Conservation (phyloP, 2,797 vertebrate genomes). For the Glossophaga mutica region DNA sequence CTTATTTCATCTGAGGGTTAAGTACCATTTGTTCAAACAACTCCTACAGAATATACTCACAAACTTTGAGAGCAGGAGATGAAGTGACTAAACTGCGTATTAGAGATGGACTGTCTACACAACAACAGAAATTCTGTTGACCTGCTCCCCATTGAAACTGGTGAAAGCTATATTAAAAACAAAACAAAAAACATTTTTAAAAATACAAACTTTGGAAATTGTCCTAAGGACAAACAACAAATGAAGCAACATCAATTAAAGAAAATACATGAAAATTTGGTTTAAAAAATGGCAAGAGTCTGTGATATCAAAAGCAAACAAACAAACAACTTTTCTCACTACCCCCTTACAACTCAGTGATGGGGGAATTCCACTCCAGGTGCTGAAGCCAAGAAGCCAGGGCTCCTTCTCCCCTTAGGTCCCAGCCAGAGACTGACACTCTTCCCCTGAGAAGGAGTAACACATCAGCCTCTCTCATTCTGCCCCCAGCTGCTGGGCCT, state of each 20-base stretch:
- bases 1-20: neutral
- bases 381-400: neutral
- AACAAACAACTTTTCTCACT: neutral
- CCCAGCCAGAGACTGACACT: neutral
- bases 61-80: neutral
- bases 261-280: neutral
- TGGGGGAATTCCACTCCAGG: neutral
- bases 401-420: neutral
- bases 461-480: neutral
- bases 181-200: neutral
- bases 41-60: neutral
- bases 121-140: neutral
- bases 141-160: neutral
- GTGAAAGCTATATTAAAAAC: neutral
- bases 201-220: neutral
- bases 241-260: neutral
- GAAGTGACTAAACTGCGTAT: neutral
- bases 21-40: neutral
- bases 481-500: neutral
- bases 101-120: neutral
- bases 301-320: neutral
- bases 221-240: neutral
- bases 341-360: neutral
- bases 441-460: neutral
- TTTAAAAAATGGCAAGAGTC: neutral